Base-by-base conservation (phyloP, 2,113 vertebrate genomes). In the Pampusana beccarii region DNA sequence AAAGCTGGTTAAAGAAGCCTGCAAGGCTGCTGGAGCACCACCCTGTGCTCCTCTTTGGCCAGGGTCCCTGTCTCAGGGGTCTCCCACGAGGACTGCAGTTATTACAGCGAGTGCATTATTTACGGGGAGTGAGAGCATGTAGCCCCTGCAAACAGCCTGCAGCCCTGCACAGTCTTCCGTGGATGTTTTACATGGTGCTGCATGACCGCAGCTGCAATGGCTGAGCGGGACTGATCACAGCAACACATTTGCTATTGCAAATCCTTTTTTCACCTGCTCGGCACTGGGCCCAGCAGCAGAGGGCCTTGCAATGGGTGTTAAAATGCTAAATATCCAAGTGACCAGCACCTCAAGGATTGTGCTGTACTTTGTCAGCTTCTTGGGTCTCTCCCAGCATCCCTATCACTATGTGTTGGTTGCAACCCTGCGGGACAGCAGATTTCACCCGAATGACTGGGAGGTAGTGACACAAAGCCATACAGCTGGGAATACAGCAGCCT, bases 31-130 rank as follows among this genome's bases (percentile, higher is more conserved):
- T 40, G 53, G 24, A 72, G 17, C 24, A 50, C 4, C 34, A 40
- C 4, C 6, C 14, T 0, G 0, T 25, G 40, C 17, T 20, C 40
- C 56, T 67, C 10, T 34, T 33, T 50, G n/a, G 20, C 31, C 8
- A 2, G 25, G 11, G 7, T 69, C 23, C 17, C 23, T 69, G 8
- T 80, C 77, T 69, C 16, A 28, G 21, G 21, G 8, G 1, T 12
- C 3, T 77, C 53, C 42, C n/a, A 10, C 1, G 5, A 69, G 58
- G 48, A 69, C 26, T 42, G 58, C 25, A 11, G 28, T 44, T 28
- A 21, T 16, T 54, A 21, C 28, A 57, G 26, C 2, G 8, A 51
- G 25, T 4, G 3, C 2, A 4, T 57, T 25, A 17, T 54, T 67
- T 38, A 26, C 8, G 64, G 73, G 38, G 34, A 69, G 18, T 6